Conservation (phyloP, 2,888 invertebrate genomes). For the Lingula anatina region DNA sequence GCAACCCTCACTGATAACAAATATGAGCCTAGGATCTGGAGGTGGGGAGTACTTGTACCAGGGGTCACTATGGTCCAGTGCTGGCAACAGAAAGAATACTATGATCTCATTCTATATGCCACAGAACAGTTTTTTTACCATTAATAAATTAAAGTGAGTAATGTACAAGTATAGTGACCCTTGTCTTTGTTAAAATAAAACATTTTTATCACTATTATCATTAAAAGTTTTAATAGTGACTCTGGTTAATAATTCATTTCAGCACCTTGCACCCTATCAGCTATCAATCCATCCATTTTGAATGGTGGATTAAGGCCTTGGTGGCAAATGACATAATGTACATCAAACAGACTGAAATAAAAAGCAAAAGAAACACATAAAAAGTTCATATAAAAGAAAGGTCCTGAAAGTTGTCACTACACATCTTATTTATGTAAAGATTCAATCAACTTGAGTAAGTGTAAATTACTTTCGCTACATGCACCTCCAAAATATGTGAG, state of each 20-base stretch:
- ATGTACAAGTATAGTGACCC: background rate
- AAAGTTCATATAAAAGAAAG: conserved; percentile 3
- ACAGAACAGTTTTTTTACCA: background rate
- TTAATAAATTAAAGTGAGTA: background rate
- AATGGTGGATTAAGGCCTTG: conserved; percentile 23
- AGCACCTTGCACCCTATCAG: conserved; percentile 15
- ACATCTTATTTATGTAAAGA: too few species aligned
- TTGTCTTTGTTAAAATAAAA: too few species aligned
- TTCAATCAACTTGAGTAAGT: too few species aligned
- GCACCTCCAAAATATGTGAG: background rate
- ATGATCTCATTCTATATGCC: background rate
- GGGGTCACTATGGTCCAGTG: conserved; percentile 24
- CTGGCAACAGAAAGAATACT: conserved; percentile 14
- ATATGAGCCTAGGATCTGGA: conserved; percentile 30
- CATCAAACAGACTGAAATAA: conserved; percentile 34
- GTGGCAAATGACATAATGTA: conserved; percentile 29
- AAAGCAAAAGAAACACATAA: background rate
- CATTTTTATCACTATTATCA: too few species aligned
- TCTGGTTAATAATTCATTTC: too few species aligned
- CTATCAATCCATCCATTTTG: conserved; percentile 20
- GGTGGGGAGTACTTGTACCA: conserved; percentile 28
- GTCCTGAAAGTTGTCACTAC: too few species aligned
- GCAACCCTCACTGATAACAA: conserved; percentile 31
- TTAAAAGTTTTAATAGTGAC: too few species aligned
- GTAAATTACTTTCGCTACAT: too few species aligned